phyloP scores from a whole-genome alignment of 2,113 vertebrate genomes.

The Taurulus bubalis region DNA sequence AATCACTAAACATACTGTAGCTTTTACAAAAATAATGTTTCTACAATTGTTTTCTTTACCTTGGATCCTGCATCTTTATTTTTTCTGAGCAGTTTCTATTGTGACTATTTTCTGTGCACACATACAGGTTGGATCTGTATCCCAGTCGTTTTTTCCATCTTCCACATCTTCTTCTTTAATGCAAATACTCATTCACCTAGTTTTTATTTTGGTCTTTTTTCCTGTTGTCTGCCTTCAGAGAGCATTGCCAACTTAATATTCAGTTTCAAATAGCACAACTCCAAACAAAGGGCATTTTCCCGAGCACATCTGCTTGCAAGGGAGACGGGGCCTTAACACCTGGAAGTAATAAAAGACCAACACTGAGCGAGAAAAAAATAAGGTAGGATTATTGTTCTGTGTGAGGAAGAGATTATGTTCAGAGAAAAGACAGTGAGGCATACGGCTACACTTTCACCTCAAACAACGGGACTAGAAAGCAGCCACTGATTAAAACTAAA shows the following conservation, averaged over 20 bases:
- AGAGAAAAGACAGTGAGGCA: conserved; percentile 78
- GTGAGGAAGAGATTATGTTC: conserved; percentile 83
- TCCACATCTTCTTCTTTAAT: conserved; percentile 54
- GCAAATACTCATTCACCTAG: conserved; percentile 62
- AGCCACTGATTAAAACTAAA: conserved; percentile 76
- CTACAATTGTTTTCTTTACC: conserved; percentile 14
- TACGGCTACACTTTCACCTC: conserved; percentile 76
- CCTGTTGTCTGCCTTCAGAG: conserved; percentile 41
- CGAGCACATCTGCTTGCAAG: conserved; percentile 76
- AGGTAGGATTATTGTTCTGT: conserved; percentile 84
- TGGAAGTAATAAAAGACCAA: conserved; percentile 84
- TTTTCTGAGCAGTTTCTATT: conserved; percentile 11
- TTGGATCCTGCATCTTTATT: not conserved
- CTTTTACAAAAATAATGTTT: conserved; percentile 45
- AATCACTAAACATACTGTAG: conserved; percentile 34
- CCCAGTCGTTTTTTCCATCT: conserved; percentile 56
- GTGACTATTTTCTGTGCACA: conserved; percentile 42
- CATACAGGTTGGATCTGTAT: conserved; percentile 53
- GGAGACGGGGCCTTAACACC: conserved; percentile 80
- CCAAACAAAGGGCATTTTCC: conserved; percentile 73
- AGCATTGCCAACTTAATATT: conserved; percentile 64
- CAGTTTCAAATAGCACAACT: conserved; percentile 74
- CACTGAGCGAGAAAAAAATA: conserved; percentile 81
- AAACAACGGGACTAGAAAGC: conserved; percentile 73
- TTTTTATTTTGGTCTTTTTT: conserved; percentile 58